These are phyloP conservation scores for Umimayanthus chanpuru DNA, from an alignment of 92 coral and sea anemone species.

Conservation along the genomic window DNA sequence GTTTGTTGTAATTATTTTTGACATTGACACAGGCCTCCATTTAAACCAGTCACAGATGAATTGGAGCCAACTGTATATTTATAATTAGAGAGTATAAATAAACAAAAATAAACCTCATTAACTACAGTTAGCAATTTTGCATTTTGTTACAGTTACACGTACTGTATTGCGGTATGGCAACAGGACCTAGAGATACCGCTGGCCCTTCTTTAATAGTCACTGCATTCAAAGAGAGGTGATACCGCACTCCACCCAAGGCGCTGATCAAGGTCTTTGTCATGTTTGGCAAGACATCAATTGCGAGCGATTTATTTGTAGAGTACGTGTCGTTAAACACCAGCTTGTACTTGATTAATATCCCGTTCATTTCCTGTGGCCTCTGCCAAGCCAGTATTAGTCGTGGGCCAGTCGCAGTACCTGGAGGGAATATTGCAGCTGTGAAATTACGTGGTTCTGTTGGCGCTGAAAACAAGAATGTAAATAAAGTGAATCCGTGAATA, in stretches of 20 bases:
- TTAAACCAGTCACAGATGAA: too few species aligned
- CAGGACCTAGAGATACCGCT: neutral
- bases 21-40: too few species aligned
- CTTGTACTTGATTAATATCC: constrained; percentile 27
- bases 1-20: too few species aligned
- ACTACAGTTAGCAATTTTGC: too few species aligned
- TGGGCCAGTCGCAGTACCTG: constrained; percentile 4
- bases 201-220: constrained; percentile 37
- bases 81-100: too few species aligned
- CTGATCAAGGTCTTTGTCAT: neutral
- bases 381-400: constrained; percentile 38
- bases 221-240: constrained; percentile 15
- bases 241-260: neutral
- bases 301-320: neutral
- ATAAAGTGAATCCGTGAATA: too few species aligned
- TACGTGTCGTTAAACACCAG: constrained; percentile 3
- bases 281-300: neutral
- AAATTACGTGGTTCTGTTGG: constrained; percentile 34
- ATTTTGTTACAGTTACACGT: neutral
- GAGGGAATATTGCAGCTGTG: neutral
- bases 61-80: too few species aligned
- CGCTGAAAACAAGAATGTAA: constrained; percentile 10
- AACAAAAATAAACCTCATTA: too few species aligned
- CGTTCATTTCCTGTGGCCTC: constrained; percentile 40
- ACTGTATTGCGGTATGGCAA: neutral